These are phyloP conservation scores for Rhimphoctona megacephalus DNA, from an alignment of 2,888 invertebrate genomes.

Conservation along the genomic window DNA sequence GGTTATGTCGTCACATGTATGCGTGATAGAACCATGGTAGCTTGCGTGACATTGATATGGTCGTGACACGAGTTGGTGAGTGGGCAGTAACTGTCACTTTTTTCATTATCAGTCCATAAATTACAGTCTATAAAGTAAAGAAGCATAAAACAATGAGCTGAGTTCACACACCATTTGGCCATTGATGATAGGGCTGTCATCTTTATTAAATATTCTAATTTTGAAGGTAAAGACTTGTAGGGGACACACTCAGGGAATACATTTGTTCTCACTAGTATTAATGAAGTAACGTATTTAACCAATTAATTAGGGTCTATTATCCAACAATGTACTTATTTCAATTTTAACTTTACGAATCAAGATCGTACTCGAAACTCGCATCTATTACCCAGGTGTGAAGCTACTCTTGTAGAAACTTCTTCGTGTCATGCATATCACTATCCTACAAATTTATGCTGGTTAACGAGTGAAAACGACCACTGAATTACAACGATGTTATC, in stretches of 20 bases:
- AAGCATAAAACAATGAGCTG: conserved; percentile 35
- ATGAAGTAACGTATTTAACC: conserved; percentile 53
- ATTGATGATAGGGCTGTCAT: conserved; percentile 39
- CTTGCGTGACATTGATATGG: conserved; percentile 56
- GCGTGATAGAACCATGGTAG: background rate
- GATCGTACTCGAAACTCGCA: conserved; percentile 45
- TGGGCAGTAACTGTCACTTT: conserved; percentile 48
- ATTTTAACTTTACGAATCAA: conserved; percentile 44
- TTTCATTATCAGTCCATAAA: conserved; percentile 59
- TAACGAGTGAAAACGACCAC: conserved; percentile 68
- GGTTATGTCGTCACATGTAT: conserved; percentile 9
- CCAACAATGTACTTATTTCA: background rate
- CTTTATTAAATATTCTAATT: conserved; percentile 24
- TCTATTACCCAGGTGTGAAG: conserved; percentile 72
- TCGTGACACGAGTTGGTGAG: conserved; percentile 50
- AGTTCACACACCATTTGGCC: conserved; percentile 8
- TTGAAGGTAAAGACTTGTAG: conserved; percentile 1
- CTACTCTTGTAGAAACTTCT: conserved; percentile 69
- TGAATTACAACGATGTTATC: conserved; percentile 63
- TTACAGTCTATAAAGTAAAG: conserved; percentile 68
- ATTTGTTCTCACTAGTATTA: conserved; percentile 41
- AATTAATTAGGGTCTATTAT: conserved; percentile 63
- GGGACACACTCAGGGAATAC: background rate
- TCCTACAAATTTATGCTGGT: conserved; percentile 74
- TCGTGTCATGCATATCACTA: conserved; percentile 71